Base-by-base conservation (phyloP, 2,888 invertebrate species). In the Cecidostiba fungosa region DNA sequence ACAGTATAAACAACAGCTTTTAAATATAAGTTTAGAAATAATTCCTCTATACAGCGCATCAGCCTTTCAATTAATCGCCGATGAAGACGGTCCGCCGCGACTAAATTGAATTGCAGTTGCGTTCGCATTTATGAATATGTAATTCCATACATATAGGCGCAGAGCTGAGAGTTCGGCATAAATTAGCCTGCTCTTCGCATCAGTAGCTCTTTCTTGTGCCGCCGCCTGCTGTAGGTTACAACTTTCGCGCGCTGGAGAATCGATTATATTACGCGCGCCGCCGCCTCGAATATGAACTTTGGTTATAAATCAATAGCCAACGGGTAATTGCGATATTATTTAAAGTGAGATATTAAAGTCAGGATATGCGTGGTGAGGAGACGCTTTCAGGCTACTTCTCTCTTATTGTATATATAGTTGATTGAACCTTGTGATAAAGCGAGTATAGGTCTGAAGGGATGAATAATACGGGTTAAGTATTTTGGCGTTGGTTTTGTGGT, bases 111-210 rank as follows among this genome's bases (percentile, higher is more conserved):
- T 85, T 29, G 82, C 84, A 81, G 86, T 84, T 62, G 54, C 82
- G 79, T 59, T 50, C 66, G 86, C 87, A 87, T 85, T 87, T 85
- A 87, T 87, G 87, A 87, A 87, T 87, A 87, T 87, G 81, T 87
- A 87, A 85, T 85, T 83, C 43, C 73, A 69, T 54, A 74, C 59
- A 23, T 59, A 83, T 23, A 23, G 54, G 62, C 62, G 43, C 43
- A 36, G 59, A 6, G 19, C 54, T 4, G 43, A 54, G 76, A 82
- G 86, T 80, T 86, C 23, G 62, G 80, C 54, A 83, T 83, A 83
- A 86, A 80, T 83, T 83, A 86, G 77, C 62, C 59, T 73, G 50
- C 14, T 69, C 62, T 72, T 32, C 54, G 23, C 50, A n/a, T 6
- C 50, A 16, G 4, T 36, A 62, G 78, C 79, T 36, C 66, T 66